Base-by-base conservation (phyloP, 1,140 invertebrate genomes). In the Euglossa dilemma region DNA sequence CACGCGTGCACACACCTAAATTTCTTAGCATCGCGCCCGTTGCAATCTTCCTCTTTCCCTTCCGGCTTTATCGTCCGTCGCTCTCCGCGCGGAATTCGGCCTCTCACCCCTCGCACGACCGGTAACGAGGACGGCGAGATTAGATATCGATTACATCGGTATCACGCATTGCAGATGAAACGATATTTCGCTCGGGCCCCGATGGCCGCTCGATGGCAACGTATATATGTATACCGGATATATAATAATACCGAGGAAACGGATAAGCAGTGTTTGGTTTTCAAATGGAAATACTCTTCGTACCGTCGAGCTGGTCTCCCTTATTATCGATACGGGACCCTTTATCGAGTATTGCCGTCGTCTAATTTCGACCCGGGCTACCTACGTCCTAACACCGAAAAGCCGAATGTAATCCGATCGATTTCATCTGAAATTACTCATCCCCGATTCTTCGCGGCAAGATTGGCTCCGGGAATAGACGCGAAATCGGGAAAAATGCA, bases 141-240 rank as follows among this genome's bases (percentile, higher is more conserved):
- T 87, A 87, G 86, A 86, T 87, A 86, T 87, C 80, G 86, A 87
- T 84, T 86, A 80, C 75, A 75, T 76, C 78, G 75, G 50, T 73
- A 70, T 86, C 80, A 74, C 85, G 84, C 74, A 73, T 83, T 52
- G 85, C 72, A n/a, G 63, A 73, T 57, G 72, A 56, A 83, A 86
- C 69, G 85, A 79, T 86, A 86, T 78, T 83, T 83, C 45, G 63
- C 36, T 18, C 45, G 61, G 72, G 54, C 43, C 63, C 45, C 73
- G 72, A 59, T 76, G 43, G 63, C 25, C 74, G 23, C 20, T 70
- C 57, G 63, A 28, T 74, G 76, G 43, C 47, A 78, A 74, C 23
- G 72, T 28, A 61, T 36, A 36, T 36, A 36, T 36, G n/a, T n/a
- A n/a, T n/a, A n/a, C n/a, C n/a, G 72, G 45, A 61, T 36, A 36